phyloP scores from a whole-genome alignment of 1,140 invertebrate species.

The Hyles euphorbiae region DNA sequence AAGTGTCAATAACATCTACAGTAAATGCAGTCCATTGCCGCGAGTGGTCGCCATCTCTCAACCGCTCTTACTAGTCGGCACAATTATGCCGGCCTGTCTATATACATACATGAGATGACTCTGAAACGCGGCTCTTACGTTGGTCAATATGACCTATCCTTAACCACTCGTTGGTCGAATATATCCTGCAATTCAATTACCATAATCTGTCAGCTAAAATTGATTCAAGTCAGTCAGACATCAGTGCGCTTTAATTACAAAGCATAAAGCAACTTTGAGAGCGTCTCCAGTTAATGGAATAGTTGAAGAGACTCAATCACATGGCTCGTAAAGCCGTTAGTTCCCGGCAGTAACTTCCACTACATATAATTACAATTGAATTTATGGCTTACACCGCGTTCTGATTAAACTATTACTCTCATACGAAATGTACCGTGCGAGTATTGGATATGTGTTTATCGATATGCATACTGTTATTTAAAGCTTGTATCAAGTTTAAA shows the following conservation, averaged over 20 bases:
- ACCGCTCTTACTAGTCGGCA: no score
- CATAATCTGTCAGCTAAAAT: background rate
- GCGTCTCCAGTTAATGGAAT: slow-evolving; percentile 29
- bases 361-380: slow-evolving; percentile 72
- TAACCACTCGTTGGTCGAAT: no score
- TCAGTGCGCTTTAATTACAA: slow-evolving; percentile 7
- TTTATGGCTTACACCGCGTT: slow-evolving; percentile 44
- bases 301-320: slow-evolving; percentile 55
- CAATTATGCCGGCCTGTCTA: no score
- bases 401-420: slow-evolving; percentile 8
- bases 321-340: slow-evolving; percentile 45
- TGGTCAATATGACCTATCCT: no score
- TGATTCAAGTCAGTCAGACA: slow-evolving; percentile 6
- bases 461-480: background rate
- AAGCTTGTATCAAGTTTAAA: background rate
- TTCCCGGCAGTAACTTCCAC: slow-evolving; percentile 59
- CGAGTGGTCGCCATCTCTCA: no score
- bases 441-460: no score
- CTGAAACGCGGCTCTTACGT: no score
- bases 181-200: no score
- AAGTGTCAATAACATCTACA: no score
- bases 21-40: no score
- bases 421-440: background rate
- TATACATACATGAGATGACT: no score
- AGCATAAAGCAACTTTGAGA: slow-evolving; percentile 4